Conservation (phyloP, 2,888 invertebrate genomes). For the Dysmachus trigonus region DNA sequence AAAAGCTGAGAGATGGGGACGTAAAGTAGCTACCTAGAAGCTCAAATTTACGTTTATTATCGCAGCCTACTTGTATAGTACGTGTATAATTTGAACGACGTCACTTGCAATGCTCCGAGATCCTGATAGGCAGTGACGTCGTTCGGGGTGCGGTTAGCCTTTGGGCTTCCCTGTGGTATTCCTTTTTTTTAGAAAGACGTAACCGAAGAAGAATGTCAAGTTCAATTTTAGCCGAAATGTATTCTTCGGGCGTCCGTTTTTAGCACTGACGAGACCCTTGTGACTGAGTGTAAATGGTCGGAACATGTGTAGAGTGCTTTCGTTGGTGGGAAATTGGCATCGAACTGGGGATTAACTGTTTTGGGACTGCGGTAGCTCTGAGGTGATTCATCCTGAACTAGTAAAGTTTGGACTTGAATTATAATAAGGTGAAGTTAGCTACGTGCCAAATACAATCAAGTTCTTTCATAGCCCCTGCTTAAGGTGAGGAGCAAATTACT, state of each 20-base stretch:
- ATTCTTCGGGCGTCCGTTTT: slow-evolving; percentile 40
- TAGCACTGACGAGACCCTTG: slow-evolving; percentile 40
- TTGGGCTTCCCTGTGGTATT: not conserved
- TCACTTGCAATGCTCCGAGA: not conserved
- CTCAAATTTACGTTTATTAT: too few species aligned
- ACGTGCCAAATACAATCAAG: slow-evolving; percentile 10
- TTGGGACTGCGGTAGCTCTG: slow-evolving; percentile 41
- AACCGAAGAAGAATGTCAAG: slow-evolving; percentile 43
- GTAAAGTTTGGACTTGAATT: slow-evolving; percentile 40
- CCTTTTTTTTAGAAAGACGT: not conserved
- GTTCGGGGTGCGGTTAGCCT: not conserved
- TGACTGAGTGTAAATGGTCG: slow-evolving; percentile 41
- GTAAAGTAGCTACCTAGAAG: not conserved
- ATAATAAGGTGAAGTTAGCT: slow-evolving; percentile 32
- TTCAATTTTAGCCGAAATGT: slow-evolving; percentile 39
- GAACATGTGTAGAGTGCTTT: slow-evolving; percentile 41
- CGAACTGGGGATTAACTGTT: slow-evolving; percentile 40
- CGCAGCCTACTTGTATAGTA: not conserved
- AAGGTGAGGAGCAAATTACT: not conserved
- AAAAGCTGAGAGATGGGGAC: slow-evolving; percentile 13
- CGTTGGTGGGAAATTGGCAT: slow-evolving; percentile 39
- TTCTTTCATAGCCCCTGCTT: not conserved
- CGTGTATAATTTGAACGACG: slow-evolving; percentile 27
- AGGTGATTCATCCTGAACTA: slow-evolving; percentile 34
- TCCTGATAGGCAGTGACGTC: not conserved